These are phyloP conservation scores for Lasioglossum baleicum DNA, from an alignment of 1,140 invertebrate genomes.

Conservation along the genomic window DNA sequence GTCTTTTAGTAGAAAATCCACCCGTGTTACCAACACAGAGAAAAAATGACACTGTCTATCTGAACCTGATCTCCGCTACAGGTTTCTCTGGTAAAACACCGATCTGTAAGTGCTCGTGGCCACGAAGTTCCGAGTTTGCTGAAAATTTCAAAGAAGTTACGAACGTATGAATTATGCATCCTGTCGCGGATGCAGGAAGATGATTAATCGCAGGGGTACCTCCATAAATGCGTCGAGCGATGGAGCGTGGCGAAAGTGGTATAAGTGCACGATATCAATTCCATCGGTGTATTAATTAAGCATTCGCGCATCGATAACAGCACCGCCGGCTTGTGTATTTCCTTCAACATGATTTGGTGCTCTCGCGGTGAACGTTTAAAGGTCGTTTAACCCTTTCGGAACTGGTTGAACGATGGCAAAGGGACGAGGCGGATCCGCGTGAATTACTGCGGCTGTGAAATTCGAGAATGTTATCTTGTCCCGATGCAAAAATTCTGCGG, in stretches of 20 bases:
- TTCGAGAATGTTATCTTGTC: not conserved
- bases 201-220: slow-evolving; percentile 26
- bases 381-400: not conserved
- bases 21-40: too few relatives aligned
- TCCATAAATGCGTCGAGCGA: slow-evolving; percentile 2
- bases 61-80: too few relatives aligned
- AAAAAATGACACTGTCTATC: too few relatives aligned
- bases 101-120: too few relatives aligned
- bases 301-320: not conserved
- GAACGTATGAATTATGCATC: slow-evolving; percentile 34
- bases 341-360: not conserved
- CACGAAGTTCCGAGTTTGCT: not conserved
- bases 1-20: too few relatives aligned
- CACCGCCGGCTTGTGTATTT: not conserved
- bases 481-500: too few relatives aligned
- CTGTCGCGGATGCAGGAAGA: not conserved
- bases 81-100: too few relatives aligned
- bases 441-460: not conserved
- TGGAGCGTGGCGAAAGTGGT: slow-evolving; percentile 26
- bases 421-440: not conserved
- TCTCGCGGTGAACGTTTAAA: not conserved
- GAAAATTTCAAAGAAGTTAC: slow-evolving; percentile 28
- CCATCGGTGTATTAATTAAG: slow-evolving; percentile 22
- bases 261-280: slow-evolving; percentile 24
- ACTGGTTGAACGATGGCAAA: not conserved